Conservation (phyloP, 2,888 invertebrate species). For the Labia minor region DNA sequence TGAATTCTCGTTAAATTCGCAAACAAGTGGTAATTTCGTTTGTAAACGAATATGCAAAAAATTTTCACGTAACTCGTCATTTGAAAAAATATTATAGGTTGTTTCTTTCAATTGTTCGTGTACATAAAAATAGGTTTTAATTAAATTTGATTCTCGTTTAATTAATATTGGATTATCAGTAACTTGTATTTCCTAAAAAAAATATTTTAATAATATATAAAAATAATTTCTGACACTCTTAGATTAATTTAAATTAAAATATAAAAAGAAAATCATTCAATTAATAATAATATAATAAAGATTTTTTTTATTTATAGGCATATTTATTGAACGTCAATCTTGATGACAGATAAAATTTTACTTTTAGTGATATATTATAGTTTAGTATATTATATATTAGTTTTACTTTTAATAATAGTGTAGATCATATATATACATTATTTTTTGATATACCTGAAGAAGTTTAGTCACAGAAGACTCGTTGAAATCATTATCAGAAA, state of each 20-base stretch:
- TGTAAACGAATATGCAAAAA: conserved; percentile 59
- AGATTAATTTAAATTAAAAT: too few species aligned
- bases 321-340: too few species aligned
- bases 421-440: too few species aligned
- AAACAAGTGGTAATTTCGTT: conserved; percentile 52
- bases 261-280: too few species aligned
- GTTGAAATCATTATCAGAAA: neutral
- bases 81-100: conserved; percentile 49
- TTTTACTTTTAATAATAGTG: too few species aligned
- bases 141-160: conserved; percentile 43
- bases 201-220: neutral
- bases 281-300: too few species aligned
- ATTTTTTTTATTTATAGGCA: neutral
- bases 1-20: conserved; percentile 44
- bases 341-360: too few species aligned
- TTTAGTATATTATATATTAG: too few species aligned
- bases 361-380: too few species aligned
- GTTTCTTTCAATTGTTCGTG: conserved; percentile 60
- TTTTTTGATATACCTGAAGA: neutral
- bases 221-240: too few species aligned
- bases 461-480: neutral
- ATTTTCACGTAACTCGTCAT: conserved; percentile 53
- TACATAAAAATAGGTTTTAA: conserved; percentile 56
- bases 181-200: conserved; percentile 25
- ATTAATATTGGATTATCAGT: conserved; percentile 55